Evolutionary conservation across 2,797 vertebrate genomes (phyloP), one percentile per base, ranked within the genome.

Genomic region (Hipposideros larvatus): DNA sequence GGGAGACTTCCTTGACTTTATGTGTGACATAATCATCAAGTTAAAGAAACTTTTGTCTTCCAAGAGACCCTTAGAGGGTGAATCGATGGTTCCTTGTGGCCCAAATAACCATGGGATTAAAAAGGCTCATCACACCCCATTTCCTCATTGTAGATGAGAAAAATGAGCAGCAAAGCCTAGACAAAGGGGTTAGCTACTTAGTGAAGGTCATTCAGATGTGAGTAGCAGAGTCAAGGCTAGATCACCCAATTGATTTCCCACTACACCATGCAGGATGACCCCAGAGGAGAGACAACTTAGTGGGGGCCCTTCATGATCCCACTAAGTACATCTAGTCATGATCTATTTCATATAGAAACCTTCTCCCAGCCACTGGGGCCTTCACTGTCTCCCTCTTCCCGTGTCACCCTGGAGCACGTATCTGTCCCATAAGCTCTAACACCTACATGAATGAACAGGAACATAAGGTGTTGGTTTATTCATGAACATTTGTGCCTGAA

Each of bases 191-290:
- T 31, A 55, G 11, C 66, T n/a, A 37, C 51, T 16, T 63, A 18
- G 59, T 61, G 34, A 61, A 8, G 28, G 43, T 59, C 57, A 26
- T 6, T 24, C 19, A 3, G 5, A 24, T 0, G 0, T 11, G 61
- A 41, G 26, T 34, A 78, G 37, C 26, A 80, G 26, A 70, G 51
- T 19, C 78, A 71, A 21, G 51, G 41, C 28, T 59, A 21, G 37
- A 34, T 48, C 21, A 4, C 4, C 71, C 43, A 46, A 10, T 41
- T 26, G 48, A 41, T 92, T 82, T 73, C 6, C 46, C 10, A 6
- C 34, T 4, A 59, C 18, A 24, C 48, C 75, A 21, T 13, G 0
- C 7, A 0, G 66, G 80, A 24, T 75, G 51, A 66, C 34, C 43
- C 18, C 46, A 26, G 26, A 31, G 59, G 11, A n/a, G n/a, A 75